Evolutionary conservation across 2,888 invertebrate species (phyloP).

Genomic region (Callosobruchus maculatus): DNA sequence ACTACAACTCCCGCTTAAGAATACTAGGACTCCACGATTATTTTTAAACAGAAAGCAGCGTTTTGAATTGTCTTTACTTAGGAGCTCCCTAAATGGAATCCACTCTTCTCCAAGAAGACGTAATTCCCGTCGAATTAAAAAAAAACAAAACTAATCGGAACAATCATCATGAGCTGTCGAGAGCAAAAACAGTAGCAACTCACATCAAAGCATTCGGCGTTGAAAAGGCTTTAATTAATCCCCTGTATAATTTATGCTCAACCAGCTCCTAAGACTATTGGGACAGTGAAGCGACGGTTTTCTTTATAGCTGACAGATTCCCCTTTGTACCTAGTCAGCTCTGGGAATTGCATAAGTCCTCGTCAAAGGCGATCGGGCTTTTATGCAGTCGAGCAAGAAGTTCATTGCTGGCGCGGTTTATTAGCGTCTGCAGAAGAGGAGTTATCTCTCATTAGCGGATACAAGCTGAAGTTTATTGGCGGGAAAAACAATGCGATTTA

Average conservation of each 20-base stretch:
- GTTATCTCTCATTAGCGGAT: background rate
- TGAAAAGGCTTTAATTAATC: background rate
- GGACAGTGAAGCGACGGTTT: background rate
- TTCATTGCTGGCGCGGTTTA: background rate
- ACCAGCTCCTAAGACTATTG: background rate
- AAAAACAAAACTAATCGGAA: background rate
- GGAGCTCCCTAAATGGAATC: no score
- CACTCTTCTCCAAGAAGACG: no score
- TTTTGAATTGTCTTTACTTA: no score
- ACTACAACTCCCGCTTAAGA: no score
- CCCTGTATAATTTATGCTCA: background rate
- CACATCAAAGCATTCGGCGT: background rate
- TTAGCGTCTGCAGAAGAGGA: background rate
- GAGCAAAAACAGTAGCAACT: background rate
- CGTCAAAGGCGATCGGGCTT: background rate
- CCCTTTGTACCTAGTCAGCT: background rate
- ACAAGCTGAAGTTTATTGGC: background rate
- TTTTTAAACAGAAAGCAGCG: no score
- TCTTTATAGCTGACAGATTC: background rate
- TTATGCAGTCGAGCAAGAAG: background rate
- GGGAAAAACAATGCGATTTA: background rate
- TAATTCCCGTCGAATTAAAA: no score
- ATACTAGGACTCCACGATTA: no score
- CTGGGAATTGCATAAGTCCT: background rate
- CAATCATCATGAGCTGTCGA: background rate